Evolutionary conservation across 2,797 vertebrate genomes (phyloP), one percentile per base, ranked within the genome.

Genomic region (Rhynchonycteris naso): DNA sequence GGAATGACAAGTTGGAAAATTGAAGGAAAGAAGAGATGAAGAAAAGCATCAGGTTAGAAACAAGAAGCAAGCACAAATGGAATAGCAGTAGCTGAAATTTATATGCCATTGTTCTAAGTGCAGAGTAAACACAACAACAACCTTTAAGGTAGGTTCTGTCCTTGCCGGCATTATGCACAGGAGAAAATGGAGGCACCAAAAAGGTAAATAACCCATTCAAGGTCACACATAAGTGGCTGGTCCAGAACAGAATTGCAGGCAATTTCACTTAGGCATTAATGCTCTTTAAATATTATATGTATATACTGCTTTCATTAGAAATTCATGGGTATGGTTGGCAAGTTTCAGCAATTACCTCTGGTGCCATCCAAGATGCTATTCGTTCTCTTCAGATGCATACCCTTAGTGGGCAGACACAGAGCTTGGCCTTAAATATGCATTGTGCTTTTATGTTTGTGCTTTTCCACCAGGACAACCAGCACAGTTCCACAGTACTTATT

Each of bases 401-500:
- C 43, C 21, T 72, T 28, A 54, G 54, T 8, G 2, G 3, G 21
- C 76, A 91, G 72, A 19, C n/a, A 21, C n/a, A 52, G 47, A 68
- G 2, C 21, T 13, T 35, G 65, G n/a, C 68, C 38, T 79, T 85
- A 59, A 74, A 84, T n/a, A 74, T 9, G 24, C 63, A 71, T 66
- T 54, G 15, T 26, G 66, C 33, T 94, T 90, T 95, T 38, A 81
- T 11, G 58, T 43, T 63, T 88, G 35, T 82, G 58, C 50, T 91
- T 80, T 86, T 93, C 63, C 28, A 66, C 50, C 71, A 63, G 43
- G 59, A 94, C 26, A 35, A 83, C 66, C 26, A 92, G 58, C 76
- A 71, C 82, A 92, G 56, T 5, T 84, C 74, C 88, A 0, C 21
- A 69, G 65, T 66, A n/a, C 63, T 83, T 86, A 93, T 92, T 86